These are phyloP conservation scores for Hydropsyche betteni DNA, from an alignment of 2,888 invertebrate genomes.

Conservation along the genomic window DNA sequence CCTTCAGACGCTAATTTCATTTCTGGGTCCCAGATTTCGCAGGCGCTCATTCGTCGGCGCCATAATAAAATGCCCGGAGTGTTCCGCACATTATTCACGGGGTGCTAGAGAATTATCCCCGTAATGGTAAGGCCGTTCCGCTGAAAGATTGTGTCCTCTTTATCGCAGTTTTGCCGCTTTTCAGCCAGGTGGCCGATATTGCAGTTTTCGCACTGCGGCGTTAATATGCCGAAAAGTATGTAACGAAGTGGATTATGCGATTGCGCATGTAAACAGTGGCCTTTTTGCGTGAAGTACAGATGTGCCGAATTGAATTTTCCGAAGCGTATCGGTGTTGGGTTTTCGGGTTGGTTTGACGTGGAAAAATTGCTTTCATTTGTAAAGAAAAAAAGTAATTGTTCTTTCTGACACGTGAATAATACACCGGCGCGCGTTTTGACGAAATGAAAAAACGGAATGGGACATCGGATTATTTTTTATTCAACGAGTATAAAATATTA, in stretches of 20 bases:
- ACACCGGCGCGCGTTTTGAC: too few relatives aligned
- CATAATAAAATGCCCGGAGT: slow-evolving; percentile 23
- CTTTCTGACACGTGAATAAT: too few relatives aligned
- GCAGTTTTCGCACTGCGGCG: neutral
- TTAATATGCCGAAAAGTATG: neutral
- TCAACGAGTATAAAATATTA: slow-evolving; percentile 15
- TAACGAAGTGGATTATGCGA: too few relatives aligned
- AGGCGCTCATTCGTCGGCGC: slow-evolving; percentile 10
- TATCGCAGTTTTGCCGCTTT: neutral
- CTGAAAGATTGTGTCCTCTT: slow-evolving; percentile 11
- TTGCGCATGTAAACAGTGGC: too few relatives aligned
- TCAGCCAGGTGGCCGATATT: slow-evolving; percentile 15
- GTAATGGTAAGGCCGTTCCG: neutral
- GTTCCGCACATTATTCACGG: slow-evolving; percentile 29
- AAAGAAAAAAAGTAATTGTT: too few relatives aligned
- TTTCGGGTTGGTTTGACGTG: too few relatives aligned
- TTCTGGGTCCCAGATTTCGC: slow-evolving; percentile 18
- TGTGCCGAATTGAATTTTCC: too few relatives aligned
- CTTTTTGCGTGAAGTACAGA: too few relatives aligned
- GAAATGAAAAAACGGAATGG: too few relatives aligned
- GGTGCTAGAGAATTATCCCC: neutral
- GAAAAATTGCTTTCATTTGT: too few relatives aligned
- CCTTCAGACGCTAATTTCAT: slow-evolving; percentile 37
- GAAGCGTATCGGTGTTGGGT: too few relatives aligned
- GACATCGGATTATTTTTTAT: slow-evolving; percentile 3